These are phyloP conservation scores for Muscicapa striata DNA, from an alignment of 2,797 vertebrate species.

Conservation along the genomic window DNA sequence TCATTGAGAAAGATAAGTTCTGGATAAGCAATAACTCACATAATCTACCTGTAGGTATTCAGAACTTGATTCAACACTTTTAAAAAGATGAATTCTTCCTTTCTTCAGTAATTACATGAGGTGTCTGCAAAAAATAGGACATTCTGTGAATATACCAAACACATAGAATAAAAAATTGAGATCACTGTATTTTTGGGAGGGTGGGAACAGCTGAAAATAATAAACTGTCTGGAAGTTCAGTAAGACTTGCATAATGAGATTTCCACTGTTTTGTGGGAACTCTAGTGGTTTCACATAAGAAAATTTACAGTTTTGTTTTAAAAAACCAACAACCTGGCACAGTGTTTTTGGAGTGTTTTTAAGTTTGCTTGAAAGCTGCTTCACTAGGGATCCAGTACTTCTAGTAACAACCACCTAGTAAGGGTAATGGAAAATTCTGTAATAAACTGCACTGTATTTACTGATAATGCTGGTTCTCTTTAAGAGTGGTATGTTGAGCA, in stretches of 20 bases:
- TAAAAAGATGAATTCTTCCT: not conserved
- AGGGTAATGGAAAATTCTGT: not conserved
- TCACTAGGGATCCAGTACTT: not conserved
- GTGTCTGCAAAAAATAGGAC: not conserved
- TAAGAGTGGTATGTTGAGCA: not conserved
- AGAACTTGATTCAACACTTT: not conserved
- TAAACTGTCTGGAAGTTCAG: not conserved
- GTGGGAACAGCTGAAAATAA: not conserved
- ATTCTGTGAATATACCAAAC: not conserved
- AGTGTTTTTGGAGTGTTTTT: not conserved
- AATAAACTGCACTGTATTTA: not conserved
- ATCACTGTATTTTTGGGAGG: not conserved
- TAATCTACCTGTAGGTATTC: not conserved
- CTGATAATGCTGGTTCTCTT: not conserved
- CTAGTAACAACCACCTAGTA: not conserved
- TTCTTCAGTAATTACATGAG: not conserved
- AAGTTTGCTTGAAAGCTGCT: not conserved
- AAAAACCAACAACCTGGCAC: accelerated
- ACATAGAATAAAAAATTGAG: not conserved
- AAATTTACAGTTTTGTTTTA: not conserved
- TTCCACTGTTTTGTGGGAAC: not conserved
- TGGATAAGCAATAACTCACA: not conserved
- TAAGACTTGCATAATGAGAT: not conserved
- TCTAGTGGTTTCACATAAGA: not conserved
- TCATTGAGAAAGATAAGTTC: not conserved